Conservation (phyloP, 2,113 vertebrate genomes). For the Oreotrochilus melanogaster region DNA sequence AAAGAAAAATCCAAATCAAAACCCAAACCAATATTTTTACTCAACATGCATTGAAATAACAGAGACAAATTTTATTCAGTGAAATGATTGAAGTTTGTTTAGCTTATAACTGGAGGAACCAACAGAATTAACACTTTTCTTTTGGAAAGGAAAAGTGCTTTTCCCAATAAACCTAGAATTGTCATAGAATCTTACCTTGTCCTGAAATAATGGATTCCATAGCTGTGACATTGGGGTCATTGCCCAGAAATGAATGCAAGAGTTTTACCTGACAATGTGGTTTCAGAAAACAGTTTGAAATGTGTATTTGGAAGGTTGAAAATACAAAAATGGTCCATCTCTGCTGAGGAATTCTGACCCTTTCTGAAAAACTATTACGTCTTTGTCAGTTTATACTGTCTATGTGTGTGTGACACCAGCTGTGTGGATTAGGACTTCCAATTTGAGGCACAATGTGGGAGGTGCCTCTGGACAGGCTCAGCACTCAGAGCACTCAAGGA, state of each 20-base stretch:
- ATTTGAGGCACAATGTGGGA: background rate
- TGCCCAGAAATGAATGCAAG: background rate
- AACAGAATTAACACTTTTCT: background rate
- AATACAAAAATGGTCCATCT: background rate
- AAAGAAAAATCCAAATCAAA: background rate
- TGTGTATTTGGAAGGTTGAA: background rate
- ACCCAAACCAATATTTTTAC: background rate
- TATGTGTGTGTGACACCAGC: background rate
- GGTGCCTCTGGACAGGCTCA: background rate
- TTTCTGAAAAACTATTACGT: background rate
- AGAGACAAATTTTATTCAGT: background rate
- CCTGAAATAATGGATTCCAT: background rate
- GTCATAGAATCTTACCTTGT: background rate
- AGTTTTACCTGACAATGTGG: background rate
- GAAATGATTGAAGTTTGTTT: background rate
- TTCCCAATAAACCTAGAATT: background rate
- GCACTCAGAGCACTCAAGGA: background rate
- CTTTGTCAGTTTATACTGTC: background rate
- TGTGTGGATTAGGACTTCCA: background rate
- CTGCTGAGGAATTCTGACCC: background rate
- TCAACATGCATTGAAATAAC: background rate
- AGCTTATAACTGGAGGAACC: background rate
- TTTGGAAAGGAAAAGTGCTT: background rate
- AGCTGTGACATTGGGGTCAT: background rate
- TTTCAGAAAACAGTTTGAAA: background rate